A percentile compares a stretch with the other conserved stretches of the same genome.
phyloP scores from a whole-genome alignment of 2,113 vertebrate genomes.

The Percina caprodes region DNA sequence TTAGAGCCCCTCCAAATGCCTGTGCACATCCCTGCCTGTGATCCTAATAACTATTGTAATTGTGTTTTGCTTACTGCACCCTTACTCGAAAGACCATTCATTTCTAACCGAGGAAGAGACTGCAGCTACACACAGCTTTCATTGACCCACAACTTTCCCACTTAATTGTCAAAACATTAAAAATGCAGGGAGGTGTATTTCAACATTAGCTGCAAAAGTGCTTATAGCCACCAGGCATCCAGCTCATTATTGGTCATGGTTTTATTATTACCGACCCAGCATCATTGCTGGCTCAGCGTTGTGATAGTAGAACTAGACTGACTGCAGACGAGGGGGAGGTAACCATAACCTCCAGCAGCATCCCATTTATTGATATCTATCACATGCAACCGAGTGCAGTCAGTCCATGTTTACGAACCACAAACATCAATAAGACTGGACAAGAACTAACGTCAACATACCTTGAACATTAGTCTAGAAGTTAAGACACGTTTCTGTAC shows the following conservation, averaged over 20 bases:
- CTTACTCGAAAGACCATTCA: not conserved
- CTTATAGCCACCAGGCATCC: fast-evolving
- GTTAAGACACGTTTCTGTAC: not conserved
- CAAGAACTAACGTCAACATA: not conserved
- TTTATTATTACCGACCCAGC: no score
- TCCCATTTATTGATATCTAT: not conserved
- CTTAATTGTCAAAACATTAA: not conserved
- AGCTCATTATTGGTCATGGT: no score
- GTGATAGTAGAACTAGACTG: not conserved
- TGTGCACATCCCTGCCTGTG: no score
- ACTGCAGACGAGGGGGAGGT: not conserved
- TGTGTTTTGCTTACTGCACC: not conserved
- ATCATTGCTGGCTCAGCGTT: not conserved
- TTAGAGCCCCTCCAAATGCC: no score
- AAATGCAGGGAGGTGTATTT: not conserved
- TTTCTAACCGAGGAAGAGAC: not conserved
- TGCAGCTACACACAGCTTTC: not conserved
- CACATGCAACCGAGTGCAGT: not conserved
- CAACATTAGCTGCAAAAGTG: not conserved
- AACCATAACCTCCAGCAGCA: not conserved
- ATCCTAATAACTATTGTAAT: no score
- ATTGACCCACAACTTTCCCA: not conserved
- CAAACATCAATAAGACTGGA: not conserved
- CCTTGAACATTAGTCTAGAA: not conserved
- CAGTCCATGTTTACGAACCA: not conserved